Evolutionary conservation across 2,888 invertebrate genomes (phyloP).

Genomic region (Ceramica pisi): DNA sequence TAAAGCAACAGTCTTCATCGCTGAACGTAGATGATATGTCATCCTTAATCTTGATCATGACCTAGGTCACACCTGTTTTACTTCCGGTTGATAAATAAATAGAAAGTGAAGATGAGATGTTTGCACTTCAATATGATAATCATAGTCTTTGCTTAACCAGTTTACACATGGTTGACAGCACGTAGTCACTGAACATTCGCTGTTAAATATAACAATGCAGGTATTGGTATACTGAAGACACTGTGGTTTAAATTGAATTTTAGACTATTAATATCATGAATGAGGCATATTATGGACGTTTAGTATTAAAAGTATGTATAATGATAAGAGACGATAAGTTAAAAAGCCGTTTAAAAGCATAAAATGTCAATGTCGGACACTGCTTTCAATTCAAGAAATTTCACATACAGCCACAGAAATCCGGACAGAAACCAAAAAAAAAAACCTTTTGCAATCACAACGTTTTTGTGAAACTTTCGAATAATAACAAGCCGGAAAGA

Average conservation of each 20-base stretch:
- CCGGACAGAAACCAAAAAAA: slow-evolving; percentile 15
- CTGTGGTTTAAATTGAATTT: not conserved
- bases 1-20: fast-evolving
- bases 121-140: slow-evolving; percentile 13
- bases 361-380: not conserved
- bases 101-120: slow-evolving; percentile 42
- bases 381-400: not conserved
- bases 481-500: slow-evolving; percentile 32
- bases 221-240: not conserved
- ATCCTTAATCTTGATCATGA: not conserved
- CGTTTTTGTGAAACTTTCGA: slow-evolving; percentile 49
- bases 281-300: not conserved
- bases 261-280: not conserved
- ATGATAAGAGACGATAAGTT: not conserved
- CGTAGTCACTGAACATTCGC: not conserved
- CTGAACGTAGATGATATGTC: not conserved
- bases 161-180: slow-evolving; percentile 28
- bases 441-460: slow-evolving; percentile 19
- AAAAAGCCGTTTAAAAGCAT: not conserved
- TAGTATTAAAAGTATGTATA: not conserved
- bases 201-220: not conserved
- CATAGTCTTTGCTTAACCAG: not conserved
- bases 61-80: slow-evolving; percentile 21
- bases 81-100: slow-evolving; percentile 36
- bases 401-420: not conserved